phyloP scores from a whole-genome alignment of 2,113 vertebrate genomes.

The Urocitellus parryii region DNA sequence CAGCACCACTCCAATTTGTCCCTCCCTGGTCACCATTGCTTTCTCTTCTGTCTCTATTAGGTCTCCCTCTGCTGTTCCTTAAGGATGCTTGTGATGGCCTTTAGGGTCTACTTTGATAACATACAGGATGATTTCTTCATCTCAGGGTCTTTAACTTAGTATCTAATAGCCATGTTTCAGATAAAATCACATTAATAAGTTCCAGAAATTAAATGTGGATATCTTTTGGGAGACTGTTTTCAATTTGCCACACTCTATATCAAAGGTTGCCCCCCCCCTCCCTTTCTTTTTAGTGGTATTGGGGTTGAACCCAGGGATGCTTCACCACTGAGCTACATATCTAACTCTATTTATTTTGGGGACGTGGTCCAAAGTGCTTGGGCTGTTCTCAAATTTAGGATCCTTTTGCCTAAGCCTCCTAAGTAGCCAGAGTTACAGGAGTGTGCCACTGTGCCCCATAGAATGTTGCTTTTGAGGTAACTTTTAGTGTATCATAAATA shows the following conservation, averaged over 20 bases:
- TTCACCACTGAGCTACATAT: too few species aligned
- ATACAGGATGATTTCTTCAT: background rate
- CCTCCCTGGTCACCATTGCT: background rate
- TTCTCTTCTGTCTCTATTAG: background rate
- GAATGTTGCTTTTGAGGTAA: constrained; percentile 39
- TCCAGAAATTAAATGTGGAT: background rate
- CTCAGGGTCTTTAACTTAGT: background rate
- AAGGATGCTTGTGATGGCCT: background rate
- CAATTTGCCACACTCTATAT: background rate
- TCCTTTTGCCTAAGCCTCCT: too few species aligned
- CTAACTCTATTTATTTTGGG: too few species aligned
- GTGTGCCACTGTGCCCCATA: too few species aligned
- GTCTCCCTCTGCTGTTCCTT: background rate
- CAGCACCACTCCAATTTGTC: accelerated
- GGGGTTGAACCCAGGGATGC: too few species aligned
- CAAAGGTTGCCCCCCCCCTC: background rate
- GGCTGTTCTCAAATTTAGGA: too few species aligned
- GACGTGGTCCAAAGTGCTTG: too few species aligned
- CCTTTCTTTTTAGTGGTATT: too few species aligned
- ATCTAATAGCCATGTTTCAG: background rate
- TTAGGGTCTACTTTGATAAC: background rate
- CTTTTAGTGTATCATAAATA: background rate
- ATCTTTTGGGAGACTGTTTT: background rate
- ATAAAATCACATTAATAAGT: background rate
- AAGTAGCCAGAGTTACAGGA: too few species aligned